Evolutionary conservation across 2,888 invertebrate genomes (phyloP).

Genomic region (Perithous albicinctus): DNA sequence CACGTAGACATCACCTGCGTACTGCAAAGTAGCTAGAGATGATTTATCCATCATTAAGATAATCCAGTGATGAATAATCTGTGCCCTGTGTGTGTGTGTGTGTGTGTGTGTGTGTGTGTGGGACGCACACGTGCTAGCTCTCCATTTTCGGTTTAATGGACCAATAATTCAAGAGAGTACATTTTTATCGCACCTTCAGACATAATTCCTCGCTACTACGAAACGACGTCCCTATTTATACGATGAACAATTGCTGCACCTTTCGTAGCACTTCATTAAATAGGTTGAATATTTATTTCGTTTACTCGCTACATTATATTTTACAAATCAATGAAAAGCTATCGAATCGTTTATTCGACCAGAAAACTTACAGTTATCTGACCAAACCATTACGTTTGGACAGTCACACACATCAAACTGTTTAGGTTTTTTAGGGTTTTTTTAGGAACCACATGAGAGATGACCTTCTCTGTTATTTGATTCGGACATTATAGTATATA

Average conservation of each 20-base stretch:
- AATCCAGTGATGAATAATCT: constrained; percentile 67
- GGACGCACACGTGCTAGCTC: constrained; percentile 21
- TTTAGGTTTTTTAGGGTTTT: too few relatives aligned
- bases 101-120: background rate
- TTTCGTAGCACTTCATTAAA: background rate
- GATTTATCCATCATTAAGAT: constrained; percentile 67
- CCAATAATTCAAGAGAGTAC: constrained; percentile 54
- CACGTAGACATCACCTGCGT: constrained; percentile 4
- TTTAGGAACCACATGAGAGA: too few relatives aligned
- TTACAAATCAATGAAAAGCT: too few relatives aligned
- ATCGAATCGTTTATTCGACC: background rate
- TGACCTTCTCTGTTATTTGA: background rate
- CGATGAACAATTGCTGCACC: background rate
- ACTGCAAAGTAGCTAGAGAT: constrained; percentile 35
- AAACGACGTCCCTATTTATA: background rate
- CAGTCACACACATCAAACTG: too few relatives aligned
- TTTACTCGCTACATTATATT: background rate
- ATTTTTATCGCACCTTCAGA: constrained; percentile 42
- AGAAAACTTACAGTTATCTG: background rate
- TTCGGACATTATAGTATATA: background rate
- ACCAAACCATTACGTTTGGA: too few relatives aligned
- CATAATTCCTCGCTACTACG: constrained; percentile 12
- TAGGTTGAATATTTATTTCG: background rate
- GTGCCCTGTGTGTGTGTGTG: constrained; percentile 39
- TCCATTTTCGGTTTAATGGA: constrained; percentile 35